Base-by-base conservation (phyloP, 2,797 vertebrate species). In the Parauchenoglanis ngamensis region DNA sequence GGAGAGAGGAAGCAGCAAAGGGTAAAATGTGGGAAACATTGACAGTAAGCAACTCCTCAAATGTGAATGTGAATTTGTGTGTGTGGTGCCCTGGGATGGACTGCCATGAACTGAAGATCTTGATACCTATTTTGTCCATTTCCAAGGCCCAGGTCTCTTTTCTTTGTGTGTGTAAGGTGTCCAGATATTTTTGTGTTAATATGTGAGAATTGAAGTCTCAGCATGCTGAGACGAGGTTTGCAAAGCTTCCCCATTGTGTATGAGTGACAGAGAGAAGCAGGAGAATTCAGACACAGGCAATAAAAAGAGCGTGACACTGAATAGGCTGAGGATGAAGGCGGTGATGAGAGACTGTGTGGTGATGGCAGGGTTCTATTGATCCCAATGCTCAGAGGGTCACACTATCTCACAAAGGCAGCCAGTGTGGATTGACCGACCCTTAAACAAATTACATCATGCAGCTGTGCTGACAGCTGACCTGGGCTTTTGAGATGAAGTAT, bases 391-490 rank as follows among this genome's bases (percentile, higher is more conserved):
- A 85, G 61, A 85, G 56, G 78, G 84, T 75, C 75, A 77, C 72
- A 46, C 78, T 85, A 87, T 89, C 89, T 79, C 76, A 87, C 85
- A 83, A 87, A 84, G 68, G 35, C 84, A 87, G 86, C 83, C 82
- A 85, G 86, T 83, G 63, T 72, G 84, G 31, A 49, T 78, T 73
- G 81, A 87, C 86, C 31, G 44, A 84, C 87, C 85, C 86, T 89
- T 89, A 86, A 89, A 90, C 76, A 83, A 89, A 92, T 89, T 89
- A 92, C 92, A 92, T 93, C 91, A 91, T 83, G 49, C 84, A 85
- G 88, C 90, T 76, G 57, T 85, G 88, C 83, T 85, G 90, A 90
- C 88, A 86, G 73, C 87, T 87, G 68, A 63, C 49, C 87, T 17
- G 78, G 78, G 87, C 44, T 84, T 85, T 57, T 77, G 83, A 88